These are phyloP conservation scores for Lutraria rhynchaena DNA, from an alignment of 1,140 invertebrate genomes.

Conservation along the genomic window DNA sequence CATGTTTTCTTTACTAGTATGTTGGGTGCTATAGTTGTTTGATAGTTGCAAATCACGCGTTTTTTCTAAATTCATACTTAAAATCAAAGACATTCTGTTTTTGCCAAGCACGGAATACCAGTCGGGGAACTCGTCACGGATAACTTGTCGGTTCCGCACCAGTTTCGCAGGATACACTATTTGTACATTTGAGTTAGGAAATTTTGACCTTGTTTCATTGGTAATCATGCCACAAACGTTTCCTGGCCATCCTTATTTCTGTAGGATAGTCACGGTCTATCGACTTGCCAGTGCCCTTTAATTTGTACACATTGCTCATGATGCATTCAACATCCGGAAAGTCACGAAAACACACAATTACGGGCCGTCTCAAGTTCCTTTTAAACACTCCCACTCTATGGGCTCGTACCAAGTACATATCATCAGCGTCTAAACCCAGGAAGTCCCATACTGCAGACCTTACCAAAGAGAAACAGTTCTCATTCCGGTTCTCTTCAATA, in stretches of 20 bases:
- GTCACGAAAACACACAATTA: slow-evolving; percentile 38
- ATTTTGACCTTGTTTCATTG: neutral
- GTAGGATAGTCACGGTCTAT: slow-evolving; percentile 34
- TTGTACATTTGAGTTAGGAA: too few species aligned
- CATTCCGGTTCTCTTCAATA: neutral
- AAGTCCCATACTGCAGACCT: neutral
- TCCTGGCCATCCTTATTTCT: slow-evolving; percentile 23
- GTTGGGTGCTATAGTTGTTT: too few species aligned
- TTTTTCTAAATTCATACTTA: too few species aligned
- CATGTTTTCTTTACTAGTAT: too few species aligned
- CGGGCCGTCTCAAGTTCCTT: slow-evolving; percentile 15
- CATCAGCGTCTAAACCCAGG: neutral
- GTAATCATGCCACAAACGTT: neutral
- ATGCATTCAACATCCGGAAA: slow-evolving; percentile 20
- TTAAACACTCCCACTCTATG: neutral
- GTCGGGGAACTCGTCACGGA: too few species aligned
- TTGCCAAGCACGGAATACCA: too few species aligned
- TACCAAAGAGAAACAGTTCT: neutral
- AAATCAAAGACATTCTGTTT: too few species aligned
- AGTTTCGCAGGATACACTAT: too few species aligned
- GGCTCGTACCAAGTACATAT: neutral
- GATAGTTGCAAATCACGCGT: too few species aligned
- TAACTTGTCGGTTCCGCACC: too few species aligned
- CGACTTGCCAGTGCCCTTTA: slow-evolving; percentile 1
- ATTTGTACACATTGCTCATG: slow-evolving; percentile 12